A percentile compares a stretch with the other conserved stretches of the same genome.
These are phyloP conservation scores for Parambassis ranga DNA, from an alignment of 2,797 vertebrate genomes.

Conservation along the genomic window DNA sequence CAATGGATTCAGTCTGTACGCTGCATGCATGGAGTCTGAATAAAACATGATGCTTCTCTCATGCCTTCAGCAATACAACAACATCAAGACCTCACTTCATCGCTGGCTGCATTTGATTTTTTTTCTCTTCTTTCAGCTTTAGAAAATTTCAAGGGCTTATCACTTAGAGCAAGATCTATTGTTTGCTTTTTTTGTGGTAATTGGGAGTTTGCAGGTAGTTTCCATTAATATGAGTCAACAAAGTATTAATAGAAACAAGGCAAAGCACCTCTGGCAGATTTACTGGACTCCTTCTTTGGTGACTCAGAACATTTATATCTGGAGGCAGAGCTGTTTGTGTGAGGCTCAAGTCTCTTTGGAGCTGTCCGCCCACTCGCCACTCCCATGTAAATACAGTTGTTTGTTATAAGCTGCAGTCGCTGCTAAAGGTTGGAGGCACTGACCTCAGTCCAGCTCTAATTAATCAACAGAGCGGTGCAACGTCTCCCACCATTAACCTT, in stretches of 20 bases:
- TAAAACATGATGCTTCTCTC: slow-evolving; percentile 65
- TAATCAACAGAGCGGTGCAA: slow-evolving; percentile 58
- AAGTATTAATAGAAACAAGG: slow-evolving; percentile 40
- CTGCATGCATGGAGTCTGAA: slow-evolving; percentile 40
- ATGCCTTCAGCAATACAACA: slow-evolving; percentile 55
- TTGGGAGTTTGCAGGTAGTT: slow-evolving; percentile 20
- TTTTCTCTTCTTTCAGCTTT: slow-evolving; percentile 26
- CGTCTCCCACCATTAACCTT: slow-evolving; percentile 68
- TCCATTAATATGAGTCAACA: slow-evolving; percentile 37
- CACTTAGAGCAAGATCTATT: slow-evolving; percentile 20
- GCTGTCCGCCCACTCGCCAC: slow-evolving; percentile 33
- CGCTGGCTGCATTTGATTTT: slow-evolving; percentile 24
- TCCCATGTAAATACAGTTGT: slow-evolving; percentile 69
- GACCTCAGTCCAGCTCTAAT: slow-evolving; percentile 66
- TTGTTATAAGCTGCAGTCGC: slow-evolving; percentile 54
- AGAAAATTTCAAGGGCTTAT: slow-evolving; percentile 24
- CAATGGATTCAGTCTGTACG: slow-evolving; percentile 37
- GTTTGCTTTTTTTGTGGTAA: slow-evolving; percentile 27
- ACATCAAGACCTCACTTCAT: slow-evolving; percentile 51
- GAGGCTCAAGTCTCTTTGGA: slow-evolving; percentile 23
- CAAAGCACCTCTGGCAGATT: slow-evolving; percentile 15
- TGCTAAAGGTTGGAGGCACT: slow-evolving; percentile 57
- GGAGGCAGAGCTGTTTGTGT: slow-evolving; percentile 40
- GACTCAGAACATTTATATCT: slow-evolving; percentile 46
- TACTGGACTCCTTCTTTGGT: slow-evolving; percentile 1